These are phyloP conservation scores for Trachymyrmex septentrionalis DNA, from an alignment of 1,140 invertebrate genomes.

Conservation along the genomic window DNA sequence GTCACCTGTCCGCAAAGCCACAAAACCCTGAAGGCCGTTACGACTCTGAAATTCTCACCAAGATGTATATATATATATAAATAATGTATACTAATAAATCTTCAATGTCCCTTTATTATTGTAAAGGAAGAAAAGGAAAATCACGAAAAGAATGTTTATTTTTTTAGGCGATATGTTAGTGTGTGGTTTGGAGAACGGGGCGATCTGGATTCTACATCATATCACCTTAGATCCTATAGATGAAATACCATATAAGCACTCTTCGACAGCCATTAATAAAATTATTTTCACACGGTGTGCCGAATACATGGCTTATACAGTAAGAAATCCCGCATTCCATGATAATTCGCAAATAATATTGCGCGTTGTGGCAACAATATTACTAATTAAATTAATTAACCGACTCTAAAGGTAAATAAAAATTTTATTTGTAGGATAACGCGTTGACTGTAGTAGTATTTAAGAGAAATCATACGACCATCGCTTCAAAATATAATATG, in stretches of 20 bases:
- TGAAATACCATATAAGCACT: conserved; percentile 85
- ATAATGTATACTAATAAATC: not conserved
- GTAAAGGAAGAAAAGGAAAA: not conserved
- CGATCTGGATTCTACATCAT: conserved; percentile 87
- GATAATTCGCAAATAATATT: not conserved
- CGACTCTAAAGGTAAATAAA: not conserved
- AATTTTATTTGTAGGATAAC: conserved; percentile 82
- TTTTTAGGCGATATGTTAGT: conserved; percentile 68
- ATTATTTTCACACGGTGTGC: conserved; percentile 86
- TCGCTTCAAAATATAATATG: not conserved
- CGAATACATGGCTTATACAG: conserved; percentile 87
- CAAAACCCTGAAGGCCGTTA: conserved; percentile 57
- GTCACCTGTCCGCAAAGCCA: conserved; percentile 65
- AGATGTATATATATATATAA: conserved; percentile 54
- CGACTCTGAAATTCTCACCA: conserved; percentile 71
- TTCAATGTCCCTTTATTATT: not conserved
- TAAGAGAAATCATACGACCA: conserved; percentile 53
- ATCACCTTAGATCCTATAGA: conserved; percentile 85
- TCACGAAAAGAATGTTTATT: conserved; percentile 4
- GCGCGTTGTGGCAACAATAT: not conserved
- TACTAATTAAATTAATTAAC: conserved; percentile 3
- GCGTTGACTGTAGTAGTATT: conserved; percentile 86
- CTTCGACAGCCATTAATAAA: conserved; percentile 83
- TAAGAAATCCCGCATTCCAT: conserved; percentile 77
- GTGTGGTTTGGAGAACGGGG: conserved; percentile 87